These are phyloP conservation scores for Prenolepis imparis DNA, from an alignment of 2,888 invertebrate genomes.

Conservation along the genomic window DNA sequence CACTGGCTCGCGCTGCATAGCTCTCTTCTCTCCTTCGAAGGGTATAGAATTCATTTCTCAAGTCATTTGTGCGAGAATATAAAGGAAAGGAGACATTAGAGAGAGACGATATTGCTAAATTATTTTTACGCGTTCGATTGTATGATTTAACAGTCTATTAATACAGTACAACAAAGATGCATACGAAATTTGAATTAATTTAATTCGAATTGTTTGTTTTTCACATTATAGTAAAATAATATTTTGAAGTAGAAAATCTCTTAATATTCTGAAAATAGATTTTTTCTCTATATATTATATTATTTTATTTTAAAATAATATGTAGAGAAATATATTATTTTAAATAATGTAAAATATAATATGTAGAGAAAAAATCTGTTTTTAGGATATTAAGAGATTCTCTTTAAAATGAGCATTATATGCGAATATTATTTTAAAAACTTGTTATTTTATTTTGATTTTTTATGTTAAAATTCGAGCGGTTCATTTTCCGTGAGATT, in stretches of 20 bases:
- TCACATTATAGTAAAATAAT: no score
- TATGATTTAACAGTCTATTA: neutral
- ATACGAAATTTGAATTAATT: neutral
- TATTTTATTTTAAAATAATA: neutral
- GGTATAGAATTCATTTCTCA: slow-evolving; percentile 27
- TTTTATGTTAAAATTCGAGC: neutral
- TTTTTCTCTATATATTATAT: no score
- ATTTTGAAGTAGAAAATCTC: no score
- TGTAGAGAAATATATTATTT: neutral
- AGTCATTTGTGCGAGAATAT: neutral
- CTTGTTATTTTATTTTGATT: neutral
- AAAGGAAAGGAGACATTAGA: slow-evolving; percentile 41
- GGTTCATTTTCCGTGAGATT: slow-evolving; percentile 9
- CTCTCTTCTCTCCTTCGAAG: slow-evolving; percentile 24
- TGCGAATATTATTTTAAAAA: neutral
- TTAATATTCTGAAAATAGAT: no score
- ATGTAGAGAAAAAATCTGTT: neutral
- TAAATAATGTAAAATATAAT: no score
- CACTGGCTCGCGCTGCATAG: slow-evolving; percentile 52
- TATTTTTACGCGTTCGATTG: no score
- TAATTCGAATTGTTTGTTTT: no score
- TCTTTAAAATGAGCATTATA: neutral
- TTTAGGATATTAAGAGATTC: neutral
- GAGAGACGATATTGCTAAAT: slow-evolving; percentile 18
- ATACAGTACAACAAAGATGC: neutral